A percentile compares a stretch with the other conserved stretches of the same genome.
Evolutionary conservation across 2,888 invertebrate species (phyloP).

Genomic region (Oxycera nigricornis): DNA sequence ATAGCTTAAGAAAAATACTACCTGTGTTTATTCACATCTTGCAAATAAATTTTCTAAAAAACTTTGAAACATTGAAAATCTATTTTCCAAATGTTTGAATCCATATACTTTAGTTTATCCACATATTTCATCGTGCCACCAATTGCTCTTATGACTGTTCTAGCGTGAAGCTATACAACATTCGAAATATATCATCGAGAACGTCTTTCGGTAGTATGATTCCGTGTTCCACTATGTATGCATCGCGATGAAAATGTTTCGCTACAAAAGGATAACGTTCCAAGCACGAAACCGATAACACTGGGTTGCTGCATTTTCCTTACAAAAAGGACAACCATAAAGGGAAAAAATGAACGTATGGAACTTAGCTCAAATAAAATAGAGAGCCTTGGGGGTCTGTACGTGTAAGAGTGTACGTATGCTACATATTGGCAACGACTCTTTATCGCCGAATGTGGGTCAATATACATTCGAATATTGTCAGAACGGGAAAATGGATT

Average conservation of each 20-base stretch:
- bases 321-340: neutral
- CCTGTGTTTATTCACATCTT: no score
- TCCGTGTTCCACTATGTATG: neutral
- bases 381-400: slow-evolving; percentile 11
- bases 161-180: no score
- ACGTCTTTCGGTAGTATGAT: neutral
- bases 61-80: no score
- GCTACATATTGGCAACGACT: slow-evolving; percentile 34
- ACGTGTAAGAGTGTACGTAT: neutral
- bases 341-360: neutral
- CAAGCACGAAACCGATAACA: neutral
- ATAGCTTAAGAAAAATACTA: no score
- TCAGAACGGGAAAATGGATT: slow-evolving; percentile 14
- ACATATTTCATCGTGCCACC: no score
- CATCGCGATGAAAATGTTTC: neutral
- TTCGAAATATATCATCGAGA: no score
- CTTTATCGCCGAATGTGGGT: slow-evolving; percentile 43
- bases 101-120: no score
- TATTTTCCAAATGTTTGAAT: no score
- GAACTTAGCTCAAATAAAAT: slow-evolving; percentile 13
- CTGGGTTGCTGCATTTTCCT: slow-evolving; percentile 4
- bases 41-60: no score
- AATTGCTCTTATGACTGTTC: no score
- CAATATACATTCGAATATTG: slow-evolving; percentile 40
- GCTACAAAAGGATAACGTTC: neutral